Conservation (phyloP, 64 coral and sea anemone species). For the Trachythela sp. region DNA sequence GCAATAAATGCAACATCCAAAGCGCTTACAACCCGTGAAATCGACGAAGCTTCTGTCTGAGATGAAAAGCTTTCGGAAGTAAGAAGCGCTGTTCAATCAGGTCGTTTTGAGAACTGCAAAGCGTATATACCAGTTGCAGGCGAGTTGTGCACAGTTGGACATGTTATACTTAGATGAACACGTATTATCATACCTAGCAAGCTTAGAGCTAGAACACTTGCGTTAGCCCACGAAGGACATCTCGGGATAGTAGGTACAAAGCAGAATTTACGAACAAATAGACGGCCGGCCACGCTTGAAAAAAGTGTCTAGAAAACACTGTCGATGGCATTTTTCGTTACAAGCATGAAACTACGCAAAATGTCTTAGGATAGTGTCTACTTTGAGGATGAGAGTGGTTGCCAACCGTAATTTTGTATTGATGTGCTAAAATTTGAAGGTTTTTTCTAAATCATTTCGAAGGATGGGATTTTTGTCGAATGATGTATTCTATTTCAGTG, state of each 20-base stretch:
- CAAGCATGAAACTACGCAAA: no score
- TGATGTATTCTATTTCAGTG: no score
- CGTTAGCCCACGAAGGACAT: constrained; percentile 25
- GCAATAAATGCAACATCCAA: not conserved
- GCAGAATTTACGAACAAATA: constrained; percentile 19
- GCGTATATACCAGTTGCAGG: not conserved
- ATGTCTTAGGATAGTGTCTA: no score
- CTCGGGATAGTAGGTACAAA: constrained; percentile 19
- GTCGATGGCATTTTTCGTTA: no score
- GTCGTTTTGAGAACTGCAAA: constrained; percentile 4
- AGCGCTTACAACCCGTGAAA: constrained; percentile 18
- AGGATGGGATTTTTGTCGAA: no score
- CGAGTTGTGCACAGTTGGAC: constrained; percentile 20
- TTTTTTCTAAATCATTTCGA: no score
- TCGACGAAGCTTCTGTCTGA: not conserved
- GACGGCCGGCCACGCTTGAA: no score
- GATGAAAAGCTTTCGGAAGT: constrained; percentile 25
- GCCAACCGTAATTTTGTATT: no score
- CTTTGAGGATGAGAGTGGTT: no score
- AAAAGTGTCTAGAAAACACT: no score
- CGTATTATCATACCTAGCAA: constrained; percentile 14
- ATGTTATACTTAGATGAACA: constrained; percentile 27
- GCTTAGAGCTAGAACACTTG: not conserved
- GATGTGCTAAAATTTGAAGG: no score
- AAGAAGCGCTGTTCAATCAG: not conserved